Conservation (phyloP, 2,797 vertebrate genomes). For the Synaphobranchus kaupii region DNA sequence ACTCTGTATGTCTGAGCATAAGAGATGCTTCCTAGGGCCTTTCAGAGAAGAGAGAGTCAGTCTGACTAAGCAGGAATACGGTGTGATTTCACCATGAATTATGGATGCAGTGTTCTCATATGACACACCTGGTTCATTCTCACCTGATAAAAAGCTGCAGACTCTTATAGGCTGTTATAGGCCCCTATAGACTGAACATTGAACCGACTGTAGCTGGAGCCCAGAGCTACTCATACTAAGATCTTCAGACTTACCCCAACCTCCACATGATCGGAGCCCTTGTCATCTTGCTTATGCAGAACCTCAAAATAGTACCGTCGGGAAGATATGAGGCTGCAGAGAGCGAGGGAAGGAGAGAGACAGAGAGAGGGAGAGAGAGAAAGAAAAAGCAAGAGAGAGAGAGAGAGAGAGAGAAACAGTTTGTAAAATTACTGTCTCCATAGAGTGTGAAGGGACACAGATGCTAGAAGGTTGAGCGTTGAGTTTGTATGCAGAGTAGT, state of each 20-base stretch:
- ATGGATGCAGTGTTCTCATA: too few species aligned
- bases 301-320: conserved; percentile 96
- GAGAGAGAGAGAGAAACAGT: not conserved
- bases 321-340: conserved; percentile 83
- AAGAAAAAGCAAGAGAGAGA: not conserved
- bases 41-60: not conserved
- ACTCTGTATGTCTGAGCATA: not conserved
- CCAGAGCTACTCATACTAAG: not conserved
- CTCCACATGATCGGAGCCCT: conserved; percentile 95
- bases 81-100: not conserved
- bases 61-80: not conserved
- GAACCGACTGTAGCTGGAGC: not conserved
- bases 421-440: not conserved
- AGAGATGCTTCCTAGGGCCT: not conserved
- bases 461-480: not conserved
- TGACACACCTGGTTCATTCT: not conserved
- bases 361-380: conserved; percentile 22
- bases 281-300: conserved; percentile 97
- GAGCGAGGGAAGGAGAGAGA: conserved; percentile 26
- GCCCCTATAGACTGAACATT: not conserved
- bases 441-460: conserved; percentile 1
- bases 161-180: not conserved
- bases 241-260: conserved; percentile 84
- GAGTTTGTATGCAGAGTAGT: not conserved
- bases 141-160: not conserved